Conservation (phyloP, 37 sponge, comb jelly and placozoan genomes). For the Oopsacas minuta region DNA sequence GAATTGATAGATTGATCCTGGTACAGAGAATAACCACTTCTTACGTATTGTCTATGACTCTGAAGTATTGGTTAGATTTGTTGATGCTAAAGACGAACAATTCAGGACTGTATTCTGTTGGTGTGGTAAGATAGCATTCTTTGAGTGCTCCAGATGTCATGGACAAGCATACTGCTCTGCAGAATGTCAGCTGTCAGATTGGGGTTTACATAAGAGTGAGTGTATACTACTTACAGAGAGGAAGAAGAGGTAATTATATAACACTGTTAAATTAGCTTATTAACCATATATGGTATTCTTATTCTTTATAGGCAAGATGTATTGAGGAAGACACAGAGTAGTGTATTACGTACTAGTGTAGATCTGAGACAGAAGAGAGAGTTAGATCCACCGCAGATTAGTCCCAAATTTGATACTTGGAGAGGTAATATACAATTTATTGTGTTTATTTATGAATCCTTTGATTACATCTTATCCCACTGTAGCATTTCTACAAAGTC, state of each 20-base stretch:
- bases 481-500: not conserved
- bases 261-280: not conserved
- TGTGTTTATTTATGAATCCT: not conserved
- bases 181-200: slow-evolving; percentile 53
- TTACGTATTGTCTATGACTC: not conserved
- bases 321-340: not conserved
- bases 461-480: not conserved
- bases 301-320: not conserved
- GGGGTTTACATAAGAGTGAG: slow-evolving; percentile 55
- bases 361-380: not conserved
- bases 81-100: not conserved
- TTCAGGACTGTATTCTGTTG: slow-evolving; percentile 36
- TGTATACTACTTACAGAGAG: slow-evolving; percentile 45
- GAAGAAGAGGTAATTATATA: slow-evolving; percentile 29
- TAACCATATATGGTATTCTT: not conserved
- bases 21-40: slow-evolving; percentile 6
- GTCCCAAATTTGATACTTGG: not conserved
- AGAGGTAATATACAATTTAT: not conserved
- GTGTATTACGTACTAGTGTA: not conserved
- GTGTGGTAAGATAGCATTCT: slow-evolving; percentile 64
- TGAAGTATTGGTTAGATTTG: not conserved
- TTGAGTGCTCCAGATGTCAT: slow-evolving; percentile 60
- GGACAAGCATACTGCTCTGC: slow-evolving; percentile 57
- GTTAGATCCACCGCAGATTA: not conserved
- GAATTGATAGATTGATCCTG: not conserved